These are phyloP conservation scores for Engystomops pustulosus DNA, from an alignment of 2,113 vertebrate genomes.

Conservation along the genomic window DNA sequence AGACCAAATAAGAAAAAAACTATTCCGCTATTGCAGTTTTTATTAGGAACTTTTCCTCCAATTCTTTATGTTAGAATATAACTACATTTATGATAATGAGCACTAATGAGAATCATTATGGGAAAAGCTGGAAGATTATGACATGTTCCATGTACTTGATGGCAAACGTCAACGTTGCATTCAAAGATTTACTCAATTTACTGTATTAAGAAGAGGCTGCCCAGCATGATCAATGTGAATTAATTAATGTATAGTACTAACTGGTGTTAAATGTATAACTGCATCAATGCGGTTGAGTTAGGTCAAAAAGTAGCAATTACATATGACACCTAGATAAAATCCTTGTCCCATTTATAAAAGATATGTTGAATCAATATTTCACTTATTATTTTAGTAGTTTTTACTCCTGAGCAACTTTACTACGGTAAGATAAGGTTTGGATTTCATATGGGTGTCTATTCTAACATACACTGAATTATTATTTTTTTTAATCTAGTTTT, in stretches of 20 bases:
- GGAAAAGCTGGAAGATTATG: background rate
- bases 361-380: background rate
- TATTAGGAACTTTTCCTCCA: background rate
- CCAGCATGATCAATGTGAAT: background rate
- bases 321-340: background rate
- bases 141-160: conserved; percentile 5
- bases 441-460: no score
- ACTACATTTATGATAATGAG: background rate
- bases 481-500: no score
- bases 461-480: no score
- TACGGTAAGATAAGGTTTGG: no score
- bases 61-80: conserved; percentile 13
- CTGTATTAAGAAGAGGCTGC: background rate
- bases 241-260: background rate
- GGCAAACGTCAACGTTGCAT: background rate
- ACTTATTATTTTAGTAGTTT: no score
- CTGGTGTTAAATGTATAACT: background rate
- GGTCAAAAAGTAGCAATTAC: background rate
- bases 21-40: background rate
- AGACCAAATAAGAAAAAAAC: conserved; percentile 1
- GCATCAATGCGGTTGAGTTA: background rate
- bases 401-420: no score
- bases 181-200: background rate
- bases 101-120: conserved; percentile 21
- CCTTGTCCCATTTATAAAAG: background rate